phyloP scores from a whole-genome alignment of 2,888 invertebrate species.

The Petrolisthes manimaculis region DNA sequence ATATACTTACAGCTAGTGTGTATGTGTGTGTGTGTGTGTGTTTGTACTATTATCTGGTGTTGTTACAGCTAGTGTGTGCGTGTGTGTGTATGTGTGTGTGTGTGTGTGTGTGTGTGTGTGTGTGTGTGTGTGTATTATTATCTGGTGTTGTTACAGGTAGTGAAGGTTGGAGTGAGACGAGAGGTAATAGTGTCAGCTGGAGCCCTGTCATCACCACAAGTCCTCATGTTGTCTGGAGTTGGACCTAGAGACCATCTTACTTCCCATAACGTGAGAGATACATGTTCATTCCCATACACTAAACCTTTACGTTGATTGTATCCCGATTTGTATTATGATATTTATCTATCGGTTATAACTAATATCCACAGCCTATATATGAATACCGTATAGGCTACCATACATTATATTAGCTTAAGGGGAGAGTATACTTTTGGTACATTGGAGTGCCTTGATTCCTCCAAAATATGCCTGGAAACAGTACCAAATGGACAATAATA shows the following conservation, averaged over 20 bases:
- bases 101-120: background rate
- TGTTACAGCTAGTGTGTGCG: background rate
- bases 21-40: background rate
- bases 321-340: too few species aligned
- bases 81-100: background rate
- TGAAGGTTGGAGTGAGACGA: slow-evolving; percentile 21
- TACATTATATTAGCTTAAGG: too few species aligned
- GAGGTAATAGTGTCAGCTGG: slow-evolving; percentile 62
- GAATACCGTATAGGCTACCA: too few species aligned
- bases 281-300: too few species aligned
- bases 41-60: too few species aligned
- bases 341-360: too few species aligned
- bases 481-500: too few species aligned
- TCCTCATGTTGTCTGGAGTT: slow-evolving; percentile 60
- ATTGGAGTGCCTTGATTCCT: too few species aligned
- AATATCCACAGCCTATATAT: too few species aligned
- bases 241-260: slow-evolving; percentile 51
- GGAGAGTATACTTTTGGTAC: too few species aligned
- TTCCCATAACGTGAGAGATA: slow-evolving; percentile 40
- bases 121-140: background rate
- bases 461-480: too few species aligned
- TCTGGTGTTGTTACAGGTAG: background rate
- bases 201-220: slow-evolving; percentile 52
- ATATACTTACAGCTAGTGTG: background rate
- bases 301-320: too few species aligned